Conservation (phyloP, 64 coral and sea anemone genomes). For the Astreopora myriophthalma region DNA sequence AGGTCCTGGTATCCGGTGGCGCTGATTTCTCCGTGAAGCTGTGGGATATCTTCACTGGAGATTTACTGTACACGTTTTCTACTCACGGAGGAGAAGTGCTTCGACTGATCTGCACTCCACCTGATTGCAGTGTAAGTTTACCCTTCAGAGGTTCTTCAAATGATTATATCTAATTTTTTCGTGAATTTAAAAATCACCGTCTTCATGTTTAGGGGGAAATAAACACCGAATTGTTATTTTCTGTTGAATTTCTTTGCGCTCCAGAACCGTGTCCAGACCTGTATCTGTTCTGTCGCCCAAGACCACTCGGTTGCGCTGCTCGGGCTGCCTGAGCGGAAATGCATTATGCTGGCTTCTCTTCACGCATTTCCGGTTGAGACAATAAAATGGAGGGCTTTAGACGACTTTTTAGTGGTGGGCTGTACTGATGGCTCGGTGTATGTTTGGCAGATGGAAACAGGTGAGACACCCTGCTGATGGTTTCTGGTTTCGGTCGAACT, state of each 20-base stretch:
- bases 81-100: conserved; percentile 86
- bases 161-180: not conserved
- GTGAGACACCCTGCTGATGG: conserved; percentile 9
- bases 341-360: conserved; percentile 87
- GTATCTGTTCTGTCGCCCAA: conserved; percentile 86
- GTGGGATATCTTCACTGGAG: conserved; percentile 91
- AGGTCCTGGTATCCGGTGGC: conserved; percentile 89
- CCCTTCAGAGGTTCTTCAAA: not conserved
- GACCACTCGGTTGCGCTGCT: conserved; percentile 96
- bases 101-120: conserved; percentile 90
- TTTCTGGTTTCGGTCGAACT: not conserved
- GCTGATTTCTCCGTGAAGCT: conserved; percentile 96
- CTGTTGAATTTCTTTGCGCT: not conserved
- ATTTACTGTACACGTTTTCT: conserved; percentile 82
- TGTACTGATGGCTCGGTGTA: conserved; percentile 95
- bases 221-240: not conserved
- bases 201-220: too few species aligned
- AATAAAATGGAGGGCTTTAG: conserved; percentile 89
- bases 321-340: conserved; percentile 82
- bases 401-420: conserved; percentile 95
- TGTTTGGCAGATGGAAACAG: conserved; percentile 99
- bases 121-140: conserved; percentile 89
- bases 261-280: conserved; percentile 86
- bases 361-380: conserved; percentile 96
- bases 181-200: not conserved